Conservation (phyloP, 2,797 vertebrate species). For the Chelidonichthys spinosus region DNA sequence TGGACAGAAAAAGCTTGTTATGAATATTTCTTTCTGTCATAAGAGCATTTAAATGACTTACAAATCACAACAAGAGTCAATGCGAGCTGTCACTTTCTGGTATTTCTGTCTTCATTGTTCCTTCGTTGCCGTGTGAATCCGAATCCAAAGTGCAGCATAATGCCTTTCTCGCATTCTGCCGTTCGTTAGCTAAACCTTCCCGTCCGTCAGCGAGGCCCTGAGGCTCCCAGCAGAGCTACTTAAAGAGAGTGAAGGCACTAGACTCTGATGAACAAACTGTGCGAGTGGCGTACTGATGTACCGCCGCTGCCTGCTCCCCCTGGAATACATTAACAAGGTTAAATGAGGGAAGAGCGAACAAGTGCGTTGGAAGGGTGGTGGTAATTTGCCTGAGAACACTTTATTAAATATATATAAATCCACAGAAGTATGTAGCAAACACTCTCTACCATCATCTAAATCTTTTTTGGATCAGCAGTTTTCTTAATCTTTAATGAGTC, state of each 20-base stretch:
- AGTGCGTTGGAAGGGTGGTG: constrained; percentile 24
- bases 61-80: constrained; percentile 6
- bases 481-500: constrained; percentile 18
- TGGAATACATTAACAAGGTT: constrained; percentile 38
- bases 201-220: constrained; percentile 5
- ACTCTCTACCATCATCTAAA: neutral
- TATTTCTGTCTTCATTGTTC: constrained; percentile 13
- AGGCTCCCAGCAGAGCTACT: constrained; percentile 25
- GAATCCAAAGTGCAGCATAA: constrained; percentile 9
- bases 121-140: neutral
- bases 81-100: constrained; percentile 5
- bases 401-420: constrained; percentile 35
- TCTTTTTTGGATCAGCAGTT: constrained; percentile 17
- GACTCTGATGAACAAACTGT: constrained; percentile 27
- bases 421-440: neutral
- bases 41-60: constrained; percentile 5
- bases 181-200: constrained; percentile 27
- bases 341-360: constrained; percentile 35
- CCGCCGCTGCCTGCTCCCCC: constrained; percentile 16
- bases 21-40: neutral
- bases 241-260: constrained; percentile 22
- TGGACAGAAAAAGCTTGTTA: too few relatives aligned
- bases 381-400: constrained; percentile 12
- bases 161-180: constrained; percentile 17
- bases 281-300: constrained; percentile 17